Percentiles rank a stretch among this genome's conserved stretches.
Conservation (phyloP, 2,113 vertebrate species). For the Sphyrna mokarran region DNA sequence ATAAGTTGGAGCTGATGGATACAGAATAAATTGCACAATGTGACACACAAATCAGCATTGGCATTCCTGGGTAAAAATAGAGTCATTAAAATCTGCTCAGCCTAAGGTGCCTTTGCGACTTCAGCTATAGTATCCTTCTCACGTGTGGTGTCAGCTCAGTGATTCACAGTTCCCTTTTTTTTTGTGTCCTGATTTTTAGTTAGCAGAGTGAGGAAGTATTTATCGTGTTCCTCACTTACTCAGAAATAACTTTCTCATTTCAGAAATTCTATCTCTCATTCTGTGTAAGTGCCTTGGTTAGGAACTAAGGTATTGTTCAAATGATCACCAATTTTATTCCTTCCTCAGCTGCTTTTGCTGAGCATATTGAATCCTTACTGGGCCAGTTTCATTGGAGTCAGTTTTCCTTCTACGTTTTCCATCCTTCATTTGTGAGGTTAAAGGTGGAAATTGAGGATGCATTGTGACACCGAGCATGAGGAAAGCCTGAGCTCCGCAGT, state of each 20-base stretch:
- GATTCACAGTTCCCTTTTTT: background rate
- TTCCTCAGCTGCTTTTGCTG: background rate
- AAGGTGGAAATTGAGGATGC: background rate
- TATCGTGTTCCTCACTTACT: background rate
- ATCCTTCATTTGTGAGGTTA: background rate
- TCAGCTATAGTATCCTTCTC: background rate
- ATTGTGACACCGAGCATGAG: background rate
- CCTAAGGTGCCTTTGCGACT: background rate
- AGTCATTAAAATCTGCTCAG: background rate
- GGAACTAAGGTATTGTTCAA: background rate
- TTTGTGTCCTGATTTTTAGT: background rate
- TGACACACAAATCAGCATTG: background rate
- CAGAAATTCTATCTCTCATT: background rate
- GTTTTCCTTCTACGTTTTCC: background rate
- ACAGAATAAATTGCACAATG: background rate
- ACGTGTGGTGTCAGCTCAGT: background rate
- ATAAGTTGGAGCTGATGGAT: background rate
- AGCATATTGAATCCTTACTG: background rate
- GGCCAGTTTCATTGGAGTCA: background rate
- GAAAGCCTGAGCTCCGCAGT: background rate
- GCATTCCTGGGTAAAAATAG: background rate
- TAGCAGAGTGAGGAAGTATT: background rate
- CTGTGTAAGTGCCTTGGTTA: background rate
- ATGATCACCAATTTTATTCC: background rate
- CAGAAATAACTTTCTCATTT: background rate